phyloP scores from a whole-genome alignment of 2,888 invertebrate species.

The Anoplius nigerrimus region DNA sequence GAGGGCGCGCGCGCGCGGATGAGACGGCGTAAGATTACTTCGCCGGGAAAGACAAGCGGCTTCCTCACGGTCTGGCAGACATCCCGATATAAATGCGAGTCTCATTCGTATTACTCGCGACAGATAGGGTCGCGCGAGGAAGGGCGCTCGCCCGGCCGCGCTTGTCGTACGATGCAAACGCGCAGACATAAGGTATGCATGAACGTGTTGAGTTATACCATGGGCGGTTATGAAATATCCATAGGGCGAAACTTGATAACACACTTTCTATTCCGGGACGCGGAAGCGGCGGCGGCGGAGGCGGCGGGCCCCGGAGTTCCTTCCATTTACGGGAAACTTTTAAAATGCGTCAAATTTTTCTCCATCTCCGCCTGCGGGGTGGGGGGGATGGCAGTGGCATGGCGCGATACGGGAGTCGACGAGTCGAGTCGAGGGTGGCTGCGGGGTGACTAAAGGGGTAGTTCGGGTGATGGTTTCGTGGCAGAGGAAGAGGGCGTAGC shows the following conservation, averaged over 20 bases:
- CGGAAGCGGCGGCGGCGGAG: background rate
- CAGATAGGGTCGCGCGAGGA: constrained; percentile 13
- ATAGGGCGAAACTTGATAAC: constrained; percentile 56
- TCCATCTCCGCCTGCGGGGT: constrained; percentile 5
- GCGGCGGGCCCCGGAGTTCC: constrained; percentile 16
- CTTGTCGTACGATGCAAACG: constrained; percentile 19
- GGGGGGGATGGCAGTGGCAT: background rate
- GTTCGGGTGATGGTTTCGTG: no score
- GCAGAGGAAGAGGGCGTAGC: background rate
- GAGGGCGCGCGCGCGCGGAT: no score
- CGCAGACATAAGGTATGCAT: constrained; percentile 47
- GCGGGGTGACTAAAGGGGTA: no score
- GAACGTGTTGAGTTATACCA: constrained; percentile 50
- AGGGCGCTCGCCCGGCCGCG: constrained; percentile 32
- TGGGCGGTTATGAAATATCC: constrained; percentile 53
- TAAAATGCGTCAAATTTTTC: constrained; percentile 42
- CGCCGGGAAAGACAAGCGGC: no score
- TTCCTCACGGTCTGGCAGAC: no score
- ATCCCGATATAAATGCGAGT: background rate
- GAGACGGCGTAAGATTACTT: no score
- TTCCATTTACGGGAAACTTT: constrained; percentile 44
- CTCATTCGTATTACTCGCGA: constrained; percentile 7
- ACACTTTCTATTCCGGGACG: constrained; percentile 40
- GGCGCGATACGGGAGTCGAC: constrained; percentile 1
- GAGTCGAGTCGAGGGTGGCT: background rate